Evolutionary conservation across 1,140 invertebrate species (phyloP), one percentile per base, ranked within the genome.

Genomic region (Zaprionus ornatus): DNA sequence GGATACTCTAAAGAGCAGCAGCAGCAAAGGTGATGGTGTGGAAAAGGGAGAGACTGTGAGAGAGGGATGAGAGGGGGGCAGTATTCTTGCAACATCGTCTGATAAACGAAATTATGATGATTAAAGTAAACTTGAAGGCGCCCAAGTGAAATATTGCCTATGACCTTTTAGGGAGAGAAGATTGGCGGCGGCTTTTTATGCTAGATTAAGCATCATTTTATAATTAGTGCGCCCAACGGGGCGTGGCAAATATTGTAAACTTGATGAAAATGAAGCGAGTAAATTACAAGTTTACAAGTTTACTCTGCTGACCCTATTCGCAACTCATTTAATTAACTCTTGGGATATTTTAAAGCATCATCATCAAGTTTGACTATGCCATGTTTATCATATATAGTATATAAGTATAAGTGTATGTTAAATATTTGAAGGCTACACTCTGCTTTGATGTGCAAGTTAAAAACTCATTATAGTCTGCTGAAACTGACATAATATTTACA

Each of bases 181-280:
- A 32, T 17, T 23, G 12, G 19, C 37, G 35, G 19, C n/a, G 52
- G 12, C 37, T 32, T 77, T 79, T 77, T 74, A 64, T 77, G 78
- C 74, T 80, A 80, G 70, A 80, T 80, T 80, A 78, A 78, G 75
- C 78, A 80, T 78, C 74, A 80, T 80, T 77, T 77, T 74, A 80
- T 80, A 80, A 78, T 80, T 78, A 78, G 48, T 65, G 66, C 55
- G 54, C 70, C 45, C 10, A 66, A 48, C 40, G 60, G 48, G 61
- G 75, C 78, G 55, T 74, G 57, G 62, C 55, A 56, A 55, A 32
- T 15, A 15, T 35, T 29, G 50, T 12, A 23, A 45, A 45, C 40
- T 45, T 17, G 54, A 17, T 27, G 66, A 42, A 55, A 42, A 62
- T 45, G 29, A 61, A 40, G 45, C 21, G 19, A 69, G 56, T 62